phyloP scores from a whole-genome alignment of 2,888 invertebrate species.

The Thymelicus lineola region DNA sequence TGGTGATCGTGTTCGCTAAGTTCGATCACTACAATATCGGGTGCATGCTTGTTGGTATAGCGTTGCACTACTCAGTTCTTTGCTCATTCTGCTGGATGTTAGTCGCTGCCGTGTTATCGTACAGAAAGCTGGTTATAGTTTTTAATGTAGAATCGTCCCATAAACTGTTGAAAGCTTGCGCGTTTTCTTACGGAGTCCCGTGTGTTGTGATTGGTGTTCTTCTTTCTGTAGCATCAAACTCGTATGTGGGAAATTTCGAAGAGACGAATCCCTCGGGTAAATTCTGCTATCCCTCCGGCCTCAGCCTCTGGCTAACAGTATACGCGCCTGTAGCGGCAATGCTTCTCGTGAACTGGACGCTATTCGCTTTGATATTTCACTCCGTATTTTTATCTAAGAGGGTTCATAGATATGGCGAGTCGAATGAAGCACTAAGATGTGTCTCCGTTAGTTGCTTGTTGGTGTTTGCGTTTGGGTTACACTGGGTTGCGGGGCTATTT shows the following conservation, averaged over 20 bases:
- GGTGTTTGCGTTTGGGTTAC: slow-evolving; percentile 86
- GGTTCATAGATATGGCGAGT: slow-evolving; percentile 79
- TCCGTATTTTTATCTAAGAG: slow-evolving; percentile 79
- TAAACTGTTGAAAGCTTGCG: slow-evolving; percentile 85
- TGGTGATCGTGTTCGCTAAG: slow-evolving; percentile 63
- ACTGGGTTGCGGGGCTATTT: slow-evolving; percentile 85
- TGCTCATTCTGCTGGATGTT: slow-evolving; percentile 91
- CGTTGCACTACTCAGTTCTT: slow-evolving; percentile 87
- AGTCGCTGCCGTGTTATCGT: slow-evolving; percentile 88
- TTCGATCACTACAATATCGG: slow-evolving; percentile 64
- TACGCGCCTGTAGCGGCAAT: slow-evolving; percentile 82
- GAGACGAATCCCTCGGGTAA: slow-evolving; percentile 67
- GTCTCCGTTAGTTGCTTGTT: slow-evolving; percentile 85
- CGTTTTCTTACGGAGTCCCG: slow-evolving; percentile 87
- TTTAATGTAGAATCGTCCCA: slow-evolving; percentile 85
- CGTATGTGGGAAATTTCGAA: slow-evolving; percentile 73
- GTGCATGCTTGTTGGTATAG: slow-evolving; percentile 85
- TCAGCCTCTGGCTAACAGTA: slow-evolving; percentile 82
- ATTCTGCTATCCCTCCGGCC: slow-evolving; percentile 84
- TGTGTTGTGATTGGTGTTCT: slow-evolving; percentile 80
- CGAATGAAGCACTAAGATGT: slow-evolving; percentile 80
- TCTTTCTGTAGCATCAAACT: slow-evolving; percentile 70
- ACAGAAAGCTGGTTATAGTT: slow-evolving; percentile 87
- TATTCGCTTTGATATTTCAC: slow-evolving; percentile 85
- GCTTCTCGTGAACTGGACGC: slow-evolving; percentile 81